Evolutionary conservation across 2,888 invertebrate genomes (phyloP).

Genomic region (Hirtodrosophila cameraria): DNA sequence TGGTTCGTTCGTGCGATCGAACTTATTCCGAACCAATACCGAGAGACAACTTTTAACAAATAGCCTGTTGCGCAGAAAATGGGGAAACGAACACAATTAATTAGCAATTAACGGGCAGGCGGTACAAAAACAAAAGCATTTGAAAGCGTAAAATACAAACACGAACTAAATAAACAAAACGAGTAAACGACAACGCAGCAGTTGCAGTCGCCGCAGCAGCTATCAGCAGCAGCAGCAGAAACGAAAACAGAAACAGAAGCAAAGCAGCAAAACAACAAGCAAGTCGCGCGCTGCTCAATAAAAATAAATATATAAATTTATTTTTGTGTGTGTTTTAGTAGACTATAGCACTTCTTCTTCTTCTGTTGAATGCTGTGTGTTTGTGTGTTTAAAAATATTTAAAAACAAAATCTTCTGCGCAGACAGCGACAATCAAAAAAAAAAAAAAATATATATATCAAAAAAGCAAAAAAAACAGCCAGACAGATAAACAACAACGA

Average conservation of each 20-base stretch:
- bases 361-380: constrained; percentile 11
- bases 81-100: constrained; percentile 47
- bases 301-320: constrained; percentile 47
- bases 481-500: constrained; percentile 64
- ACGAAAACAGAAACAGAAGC: constrained; percentile 30
- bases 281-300: constrained; percentile 48
- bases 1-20: constrained; percentile 34
- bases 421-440: constrained; percentile 29
- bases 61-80: constrained; percentile 61
- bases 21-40: constrained; percentile 28
- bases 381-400: constrained; percentile 55
- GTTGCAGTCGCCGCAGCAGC: constrained; percentile 30
- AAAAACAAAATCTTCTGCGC: constrained; percentile 69
- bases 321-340: constrained; percentile 71
- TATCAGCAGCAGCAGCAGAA: constrained; percentile 15
- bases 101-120: constrained; percentile 59
- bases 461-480: constrained; percentile 34
- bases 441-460: constrained; percentile 19
- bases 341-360: constrained; percentile 2
- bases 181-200: constrained; percentile 51
- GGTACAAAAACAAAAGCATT: constrained; percentile 44
- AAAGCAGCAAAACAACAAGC: constrained; percentile 59
- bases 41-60: constrained; percentile 19
- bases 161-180: constrained; percentile 48
- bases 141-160: constrained; percentile 37